Conservation (phyloP, 2,113 vertebrate genomes). For the Lophochroa leadbeateri region DNA sequence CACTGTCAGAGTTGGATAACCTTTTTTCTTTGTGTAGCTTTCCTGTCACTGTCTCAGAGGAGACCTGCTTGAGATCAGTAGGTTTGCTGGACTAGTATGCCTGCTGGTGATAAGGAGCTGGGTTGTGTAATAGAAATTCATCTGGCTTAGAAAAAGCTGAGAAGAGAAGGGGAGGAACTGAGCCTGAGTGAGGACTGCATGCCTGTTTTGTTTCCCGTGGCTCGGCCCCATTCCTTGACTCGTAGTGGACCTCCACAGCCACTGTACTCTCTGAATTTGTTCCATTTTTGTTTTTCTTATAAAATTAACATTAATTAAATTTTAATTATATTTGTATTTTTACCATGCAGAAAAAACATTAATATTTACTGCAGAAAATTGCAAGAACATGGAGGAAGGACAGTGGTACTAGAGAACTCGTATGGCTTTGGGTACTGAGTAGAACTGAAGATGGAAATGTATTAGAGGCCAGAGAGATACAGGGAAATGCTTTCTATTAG, state of each 20-base stretch:
- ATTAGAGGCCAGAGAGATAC: background rate
- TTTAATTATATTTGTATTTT: background rate
- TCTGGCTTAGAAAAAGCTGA: background rate
- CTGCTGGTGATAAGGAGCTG: slow-evolving; percentile 9
- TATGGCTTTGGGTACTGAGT: background rate
- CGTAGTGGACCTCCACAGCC: background rate
- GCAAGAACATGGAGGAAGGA: background rate
- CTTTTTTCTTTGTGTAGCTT: slow-evolving; percentile 13
- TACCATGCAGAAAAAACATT: background rate
- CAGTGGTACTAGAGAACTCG: background rate
- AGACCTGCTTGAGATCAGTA: background rate
- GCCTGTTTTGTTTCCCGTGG: background rate
- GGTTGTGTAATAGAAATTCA: slow-evolving; percentile 1
- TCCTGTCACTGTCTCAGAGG: slow-evolving; percentile 1
- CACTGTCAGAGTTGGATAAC: background rate
- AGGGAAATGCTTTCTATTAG: background rate
- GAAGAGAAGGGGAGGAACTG: background rate
- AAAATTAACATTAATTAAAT: background rate
- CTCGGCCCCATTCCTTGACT: background rate
- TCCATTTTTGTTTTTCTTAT: background rate
- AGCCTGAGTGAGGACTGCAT: background rate
- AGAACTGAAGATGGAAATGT: background rate
- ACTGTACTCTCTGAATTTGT: background rate
- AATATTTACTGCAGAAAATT: background rate
- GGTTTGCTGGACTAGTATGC: background rate